A percentile compares a stretch with the other conserved stretches of the same genome.
Conservation (phyloP, 2,113 vertebrate genomes). For the Mormoops blainvillei region DNA sequence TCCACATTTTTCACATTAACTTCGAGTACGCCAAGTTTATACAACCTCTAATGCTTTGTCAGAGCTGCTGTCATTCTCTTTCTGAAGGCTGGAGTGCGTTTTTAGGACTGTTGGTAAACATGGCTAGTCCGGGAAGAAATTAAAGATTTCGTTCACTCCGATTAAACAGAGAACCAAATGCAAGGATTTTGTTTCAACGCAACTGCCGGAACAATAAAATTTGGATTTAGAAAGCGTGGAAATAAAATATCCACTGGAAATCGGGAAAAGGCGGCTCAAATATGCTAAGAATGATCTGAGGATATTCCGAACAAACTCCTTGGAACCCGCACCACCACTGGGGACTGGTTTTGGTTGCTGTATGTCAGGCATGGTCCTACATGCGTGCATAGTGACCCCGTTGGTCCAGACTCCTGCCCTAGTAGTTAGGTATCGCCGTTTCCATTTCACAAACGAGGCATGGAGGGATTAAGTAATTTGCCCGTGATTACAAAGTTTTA, state of each 20-base stretch:
- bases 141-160: constrained; percentile 57
- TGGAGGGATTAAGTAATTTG: background rate
- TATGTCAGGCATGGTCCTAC: background rate
- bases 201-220: background rate
- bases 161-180: constrained; percentile 60
- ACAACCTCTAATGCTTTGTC: constrained; percentile 64
- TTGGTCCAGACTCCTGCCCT: background rate
- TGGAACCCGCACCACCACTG: background rate
- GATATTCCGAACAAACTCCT: background rate
- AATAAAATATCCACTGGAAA: background rate
- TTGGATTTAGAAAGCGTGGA: background rate
- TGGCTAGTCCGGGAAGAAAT: constrained; percentile 60
- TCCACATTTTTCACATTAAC: constrained; percentile 65
- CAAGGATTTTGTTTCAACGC: background rate
- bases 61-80: constrained; percentile 53
- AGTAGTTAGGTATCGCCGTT: background rate
- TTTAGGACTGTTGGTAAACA: constrained; percentile 64
- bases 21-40: constrained; percentile 51
- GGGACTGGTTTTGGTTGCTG: background rate
- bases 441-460: background rate
- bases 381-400: background rate
- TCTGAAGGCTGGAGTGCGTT: constrained; percentile 31
- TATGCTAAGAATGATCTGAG: background rate
- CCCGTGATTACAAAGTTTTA: background rate
- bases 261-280: background rate